phyloP scores from a whole-genome alignment of 1,140 invertebrate genomes.

The Caerostris extrusa region DNA sequence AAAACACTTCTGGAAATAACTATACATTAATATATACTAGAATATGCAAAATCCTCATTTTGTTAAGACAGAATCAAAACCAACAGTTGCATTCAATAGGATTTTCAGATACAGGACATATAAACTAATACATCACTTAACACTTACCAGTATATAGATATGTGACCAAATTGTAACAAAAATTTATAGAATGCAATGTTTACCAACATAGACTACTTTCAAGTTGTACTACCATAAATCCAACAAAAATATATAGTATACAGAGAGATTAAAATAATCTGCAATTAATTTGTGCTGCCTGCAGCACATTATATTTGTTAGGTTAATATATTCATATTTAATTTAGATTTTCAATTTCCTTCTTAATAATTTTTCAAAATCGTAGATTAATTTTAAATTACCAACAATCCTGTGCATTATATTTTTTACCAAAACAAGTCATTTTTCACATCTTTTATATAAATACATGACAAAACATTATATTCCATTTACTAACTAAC shows the following conservation, averaged over 20 bases:
- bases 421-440: background rate
- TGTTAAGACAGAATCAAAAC: background rate
- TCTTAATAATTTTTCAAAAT: background rate
- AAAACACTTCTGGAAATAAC: background rate
- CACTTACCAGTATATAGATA: no score
- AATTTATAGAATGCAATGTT: no score
- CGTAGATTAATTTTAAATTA: background rate
- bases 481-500: background rate
- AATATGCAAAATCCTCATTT: background rate
- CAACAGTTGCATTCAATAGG: background rate
- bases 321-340: background rate
- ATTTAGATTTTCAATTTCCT: background rate
- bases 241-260: conserved; percentile 14
- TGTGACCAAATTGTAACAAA: no score
- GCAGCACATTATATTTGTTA: conserved; percentile 35
- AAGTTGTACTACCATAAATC: background rate
- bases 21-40: background rate
- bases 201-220: background rate
- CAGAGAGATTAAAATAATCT: conserved; percentile 1
- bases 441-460: no score
- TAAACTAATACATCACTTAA: no score
- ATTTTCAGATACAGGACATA: no score
- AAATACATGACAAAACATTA: no score
- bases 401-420: background rate
- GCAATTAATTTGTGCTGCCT: conserved; percentile 30